Base-by-base conservation (phyloP, 2,888 invertebrate genomes). In the Zygothrica quintamaculata region DNA sequence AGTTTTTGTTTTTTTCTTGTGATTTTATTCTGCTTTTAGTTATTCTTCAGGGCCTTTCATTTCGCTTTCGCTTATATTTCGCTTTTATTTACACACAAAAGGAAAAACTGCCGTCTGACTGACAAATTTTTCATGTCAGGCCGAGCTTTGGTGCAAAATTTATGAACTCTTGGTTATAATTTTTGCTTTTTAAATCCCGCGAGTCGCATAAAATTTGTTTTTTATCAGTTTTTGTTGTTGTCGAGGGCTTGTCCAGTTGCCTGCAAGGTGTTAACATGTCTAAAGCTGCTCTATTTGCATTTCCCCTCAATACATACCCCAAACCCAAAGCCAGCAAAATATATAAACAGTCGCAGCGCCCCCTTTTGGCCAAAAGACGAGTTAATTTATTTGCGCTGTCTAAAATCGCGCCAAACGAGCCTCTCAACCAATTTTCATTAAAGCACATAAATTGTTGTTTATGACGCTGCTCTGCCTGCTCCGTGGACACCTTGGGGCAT, bases 391-490 rank as follows among this genome's bases (percentile, higher is more conserved):
- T 66, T 85, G 78, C 62, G 58, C 56, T 51, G 62, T 69, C 81
- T 56, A 56, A 71, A 77, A 78, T 48, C 18, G 66, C 47, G 60
- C 68, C 73, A 70, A 70, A 50, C 71, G 75, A 69, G 64, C 61
- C 62, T 71, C 66, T 68, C 87, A 56, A 87, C 80, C 87, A 81
- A 81, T 81, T 81, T 81, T 72, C 80, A 81, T 81, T 81, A 81
- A 74, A 74, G 75, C 82, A 62, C 84, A 71, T 81, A 81, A 84
- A 81, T 81, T 81, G 80, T 86, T 81, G 84, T 81, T 86, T 81
- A 81, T 81, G 87, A 55, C 75, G 33, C 65, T 44, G 13, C 48
- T 39, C 65, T 44, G 13, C 48, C 42, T 22, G 34, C 40, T 16
- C 50, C 22, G 6, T 22, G 52, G 46, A 55, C 50, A 65, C 50